phyloP scores from a whole-genome alignment of 2,797 vertebrate species.

The Sebastes glaucus region DNA sequence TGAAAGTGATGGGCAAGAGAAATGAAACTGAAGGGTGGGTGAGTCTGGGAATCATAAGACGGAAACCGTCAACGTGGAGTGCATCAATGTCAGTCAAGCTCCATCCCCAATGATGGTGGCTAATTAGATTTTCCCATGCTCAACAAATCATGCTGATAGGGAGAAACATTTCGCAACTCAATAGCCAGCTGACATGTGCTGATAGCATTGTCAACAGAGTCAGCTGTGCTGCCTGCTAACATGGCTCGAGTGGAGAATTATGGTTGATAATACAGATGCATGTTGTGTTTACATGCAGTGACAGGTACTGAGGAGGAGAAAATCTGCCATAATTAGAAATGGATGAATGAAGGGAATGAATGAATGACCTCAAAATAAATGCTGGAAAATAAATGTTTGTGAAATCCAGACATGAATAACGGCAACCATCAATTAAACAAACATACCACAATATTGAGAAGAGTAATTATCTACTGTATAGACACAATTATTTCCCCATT shows the following conservation, averaged over 20 bases:
- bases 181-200: constrained; percentile 68
- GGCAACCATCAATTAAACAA: background rate
- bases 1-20: constrained; percentile 51
- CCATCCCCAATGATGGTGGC: constrained; percentile 58
- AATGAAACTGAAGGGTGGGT: constrained; percentile 51
- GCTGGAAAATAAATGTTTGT: background rate
- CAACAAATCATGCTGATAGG: constrained; percentile 69
- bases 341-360: background rate
- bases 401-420: background rate
- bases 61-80: constrained; percentile 49
- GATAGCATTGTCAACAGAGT: constrained; percentile 67
- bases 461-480: background rate
- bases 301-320: constrained; percentile 29
- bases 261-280: constrained; percentile 21
- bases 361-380: background rate
- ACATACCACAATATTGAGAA: background rate
- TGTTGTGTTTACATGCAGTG: constrained; percentile 52
- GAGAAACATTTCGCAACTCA: constrained; percentile 69
- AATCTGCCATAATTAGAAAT: constrained; percentile 1
- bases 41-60: constrained; percentile 53
- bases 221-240: constrained; percentile 45
- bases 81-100: constrained; percentile 69
- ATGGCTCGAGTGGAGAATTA: constrained; percentile 37
- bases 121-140: constrained; percentile 76
- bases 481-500: background rate